Conservation (phyloP, 37 sponge, comb jelly and placozoan genomes). For the Cladorhizidae sp. region DNA sequence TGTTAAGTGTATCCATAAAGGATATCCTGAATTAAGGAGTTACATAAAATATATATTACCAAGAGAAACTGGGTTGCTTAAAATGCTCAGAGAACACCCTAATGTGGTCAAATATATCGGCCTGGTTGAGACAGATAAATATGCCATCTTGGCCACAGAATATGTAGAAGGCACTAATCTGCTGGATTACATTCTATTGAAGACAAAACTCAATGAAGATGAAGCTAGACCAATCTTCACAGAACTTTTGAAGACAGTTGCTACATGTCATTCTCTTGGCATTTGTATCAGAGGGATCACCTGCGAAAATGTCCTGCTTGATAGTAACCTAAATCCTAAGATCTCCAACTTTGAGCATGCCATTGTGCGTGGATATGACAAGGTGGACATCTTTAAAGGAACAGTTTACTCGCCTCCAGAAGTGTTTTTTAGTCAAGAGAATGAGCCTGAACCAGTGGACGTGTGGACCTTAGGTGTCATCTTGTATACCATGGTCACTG, state of each 20-base stretch:
- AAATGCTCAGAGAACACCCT: background rate
- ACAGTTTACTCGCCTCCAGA: background rate
- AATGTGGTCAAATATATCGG: background rate
- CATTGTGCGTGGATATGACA: background rate
- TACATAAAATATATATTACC: background rate
- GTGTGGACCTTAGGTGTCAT: conserved; percentile 5
- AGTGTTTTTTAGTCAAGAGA: background rate
- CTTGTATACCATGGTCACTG: background rate
- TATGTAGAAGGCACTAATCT: background rate
- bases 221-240: background rate
- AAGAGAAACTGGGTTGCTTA: background rate
- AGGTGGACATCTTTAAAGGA: background rate
- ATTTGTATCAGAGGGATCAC: background rate
- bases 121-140: background rate
- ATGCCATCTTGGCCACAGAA: background rate
- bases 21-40: background rate
- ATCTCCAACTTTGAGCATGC: background rate
- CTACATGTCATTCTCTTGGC: background rate
- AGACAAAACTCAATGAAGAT: background rate
- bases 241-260: background rate
- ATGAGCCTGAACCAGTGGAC: background rate
- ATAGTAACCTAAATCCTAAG: background rate
- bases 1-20: background rate
- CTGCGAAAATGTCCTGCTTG: background rate
- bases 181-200: background rate